Conservation (phyloP, 2,888 invertebrate species). For the Nebria brevicollis region DNA sequence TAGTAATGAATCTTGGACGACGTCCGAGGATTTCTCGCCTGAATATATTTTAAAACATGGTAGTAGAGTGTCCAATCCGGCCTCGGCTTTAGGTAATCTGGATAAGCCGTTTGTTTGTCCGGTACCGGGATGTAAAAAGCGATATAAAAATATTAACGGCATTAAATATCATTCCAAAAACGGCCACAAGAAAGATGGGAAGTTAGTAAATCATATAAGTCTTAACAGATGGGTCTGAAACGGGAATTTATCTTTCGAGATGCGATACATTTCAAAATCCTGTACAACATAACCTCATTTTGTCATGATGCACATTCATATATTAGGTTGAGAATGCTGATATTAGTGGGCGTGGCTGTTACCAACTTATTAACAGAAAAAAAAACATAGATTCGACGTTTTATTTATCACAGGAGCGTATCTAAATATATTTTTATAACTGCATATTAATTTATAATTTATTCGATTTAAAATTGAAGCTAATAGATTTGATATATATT, state of each 20-base stretch:
- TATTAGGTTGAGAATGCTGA: too few relatives aligned
- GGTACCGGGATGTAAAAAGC: slow-evolving; percentile 86
- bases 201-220: slow-evolving; percentile 67
- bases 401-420: background rate
- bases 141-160: slow-evolving; percentile 89
- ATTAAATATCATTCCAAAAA: slow-evolving; percentile 90
- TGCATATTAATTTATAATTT: too few relatives aligned
- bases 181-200: slow-evolving; percentile 85
- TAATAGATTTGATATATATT: too few relatives aligned
- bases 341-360: too few relatives aligned
- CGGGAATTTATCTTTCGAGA: background rate
- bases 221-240: background rate
- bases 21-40: slow-evolving; percentile 81
- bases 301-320: too few relatives aligned
- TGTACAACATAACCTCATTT: too few relatives aligned
- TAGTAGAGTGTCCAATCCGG: slow-evolving; percentile 62
- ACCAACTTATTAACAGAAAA: too few relatives aligned
- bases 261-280: background rate
- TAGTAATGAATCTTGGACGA: slow-evolving; percentile 84
- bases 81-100: slow-evolving; percentile 49
- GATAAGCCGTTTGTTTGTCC: slow-evolving; percentile 88
- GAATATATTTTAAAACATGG: slow-evolving; percentile 82
- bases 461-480: background rate
- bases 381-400: background rate
- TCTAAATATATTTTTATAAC: background rate